A percentile compares a stretch with the other conserved stretches of the same genome.
phyloP scores from a whole-genome alignment of 1,140 invertebrate genomes.

The Drosophila subobscura region DNA sequence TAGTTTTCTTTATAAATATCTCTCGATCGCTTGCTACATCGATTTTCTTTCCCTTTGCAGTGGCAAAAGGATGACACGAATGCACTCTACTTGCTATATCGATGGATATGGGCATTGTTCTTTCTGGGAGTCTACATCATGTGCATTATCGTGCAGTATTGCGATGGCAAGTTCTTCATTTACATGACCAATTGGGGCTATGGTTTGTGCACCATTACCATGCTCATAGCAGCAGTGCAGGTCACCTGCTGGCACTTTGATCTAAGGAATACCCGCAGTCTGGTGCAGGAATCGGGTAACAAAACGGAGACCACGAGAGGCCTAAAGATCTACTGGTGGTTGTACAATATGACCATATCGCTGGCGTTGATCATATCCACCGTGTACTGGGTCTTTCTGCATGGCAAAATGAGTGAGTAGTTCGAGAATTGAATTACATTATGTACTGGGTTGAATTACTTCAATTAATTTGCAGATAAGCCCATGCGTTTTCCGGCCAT shows the following conservation, averaged over 20 bases:
- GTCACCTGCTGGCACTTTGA: slow-evolving; percentile 78
- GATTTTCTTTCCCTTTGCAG: slow-evolving; percentile 75
- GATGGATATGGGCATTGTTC: slow-evolving; percentile 84
- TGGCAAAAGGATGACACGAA: slow-evolving; percentile 84
- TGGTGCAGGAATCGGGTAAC: slow-evolving; percentile 61
- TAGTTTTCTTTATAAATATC: not conserved
- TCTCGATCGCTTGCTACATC: not conserved
- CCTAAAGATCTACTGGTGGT: slow-evolving; percentile 85
- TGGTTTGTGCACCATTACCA: slow-evolving; percentile 83
- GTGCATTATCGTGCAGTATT: slow-evolving; percentile 84
- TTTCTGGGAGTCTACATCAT: slow-evolving; percentile 85
- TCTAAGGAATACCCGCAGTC: slow-evolving; percentile 45
- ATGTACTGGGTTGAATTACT: not conserved
- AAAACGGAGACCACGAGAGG: slow-evolving; percentile 54
- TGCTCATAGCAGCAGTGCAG: slow-evolving; percentile 66
- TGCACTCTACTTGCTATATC: slow-evolving; percentile 85
- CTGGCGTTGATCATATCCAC: slow-evolving; percentile 86
- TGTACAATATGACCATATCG: slow-evolving; percentile 85
- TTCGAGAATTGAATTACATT: not conserved
- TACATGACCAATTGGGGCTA: slow-evolving; percentile 92
- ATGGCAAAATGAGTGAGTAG: slow-evolving; percentile 84
- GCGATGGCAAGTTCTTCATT: slow-evolving; percentile 85
- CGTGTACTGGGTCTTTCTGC: slow-evolving; percentile 87
- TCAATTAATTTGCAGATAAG: slow-evolving; percentile 56
- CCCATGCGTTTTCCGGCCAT: slow-evolving; percentile 82